phyloP scores from a whole-genome alignment of 1,140 invertebrate species.

The Drosophila nigrodunni region DNA sequence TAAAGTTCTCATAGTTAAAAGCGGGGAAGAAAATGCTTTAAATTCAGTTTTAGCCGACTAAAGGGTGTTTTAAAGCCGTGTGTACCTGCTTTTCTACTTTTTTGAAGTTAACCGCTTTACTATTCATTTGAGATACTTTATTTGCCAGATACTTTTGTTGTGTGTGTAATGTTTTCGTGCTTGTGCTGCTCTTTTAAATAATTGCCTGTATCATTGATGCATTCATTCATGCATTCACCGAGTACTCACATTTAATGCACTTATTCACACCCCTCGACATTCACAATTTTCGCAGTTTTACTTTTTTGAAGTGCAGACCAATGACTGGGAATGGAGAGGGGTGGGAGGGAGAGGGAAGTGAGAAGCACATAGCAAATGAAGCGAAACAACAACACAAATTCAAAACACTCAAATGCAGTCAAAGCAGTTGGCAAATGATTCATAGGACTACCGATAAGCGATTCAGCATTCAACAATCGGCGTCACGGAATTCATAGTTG shows the following conservation, averaged over 20 bases:
- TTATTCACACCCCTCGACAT: constrained; percentile 30
- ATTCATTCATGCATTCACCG: not conserved
- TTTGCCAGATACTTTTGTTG: constrained; percentile 18
- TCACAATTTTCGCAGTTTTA: constrained; percentile 16
- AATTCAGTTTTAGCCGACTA: too few relatives aligned
- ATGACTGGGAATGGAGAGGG: constrained; percentile 23
- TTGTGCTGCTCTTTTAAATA: not conserved
- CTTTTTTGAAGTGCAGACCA: constrained; percentile 5
- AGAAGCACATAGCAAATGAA: constrained; percentile 37
- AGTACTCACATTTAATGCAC: constrained; percentile 2
- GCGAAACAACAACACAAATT: constrained; percentile 6
- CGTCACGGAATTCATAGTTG: constrained; percentile 4
- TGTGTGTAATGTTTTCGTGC: not conserved
- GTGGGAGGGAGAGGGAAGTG: constrained; percentile 1
- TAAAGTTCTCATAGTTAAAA: too few relatives aligned
- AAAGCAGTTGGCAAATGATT: constrained; percentile 70
- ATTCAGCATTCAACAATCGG: constrained; percentile 48
- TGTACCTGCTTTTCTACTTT: not conserved
- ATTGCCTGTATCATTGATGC: not conserved
- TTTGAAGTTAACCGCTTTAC: constrained; percentile 36
- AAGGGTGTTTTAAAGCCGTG: too few relatives aligned
- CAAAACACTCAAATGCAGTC: constrained; percentile 38
- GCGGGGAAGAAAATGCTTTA: too few relatives aligned
- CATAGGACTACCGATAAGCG: constrained; percentile 64
- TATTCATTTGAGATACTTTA: not conserved